Evolutionary conservation across 2,113 vertebrate genomes (phyloP).

Genomic region (Macquaria ambigua): DNA sequence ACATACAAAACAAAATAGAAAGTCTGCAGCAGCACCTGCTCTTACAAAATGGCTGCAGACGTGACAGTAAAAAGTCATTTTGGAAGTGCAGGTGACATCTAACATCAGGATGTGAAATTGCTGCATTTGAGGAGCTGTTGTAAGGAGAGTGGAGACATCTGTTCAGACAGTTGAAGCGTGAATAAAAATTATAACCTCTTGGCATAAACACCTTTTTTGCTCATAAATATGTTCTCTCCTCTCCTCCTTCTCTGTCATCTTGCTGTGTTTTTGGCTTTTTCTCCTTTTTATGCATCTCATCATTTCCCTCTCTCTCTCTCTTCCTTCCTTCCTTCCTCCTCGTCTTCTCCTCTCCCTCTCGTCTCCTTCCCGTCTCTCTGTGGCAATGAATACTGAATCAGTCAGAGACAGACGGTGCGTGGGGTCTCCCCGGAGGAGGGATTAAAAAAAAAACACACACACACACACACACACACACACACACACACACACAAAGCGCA

Average conservation of each 20-base stretch:
- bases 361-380: slow-evolving; percentile 38
- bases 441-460: slow-evolving; percentile 40
- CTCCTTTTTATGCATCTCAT: background rate
- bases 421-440: slow-evolving; percentile 67
- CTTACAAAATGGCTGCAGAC: slow-evolving; percentile 63
- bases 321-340: background rate
- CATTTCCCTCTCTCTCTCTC: background rate
- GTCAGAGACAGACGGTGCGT: slow-evolving; percentile 71
- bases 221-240: slow-evolving; percentile 1
- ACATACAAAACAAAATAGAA: slow-evolving; percentile 18
- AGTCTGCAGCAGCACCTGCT: slow-evolving; percentile 46
- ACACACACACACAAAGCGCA: slow-evolving; percentile 28
- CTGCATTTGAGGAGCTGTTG: background rate
- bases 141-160: slow-evolving; percentile 8
- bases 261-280: background rate
- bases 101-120: slow-evolving; percentile 1
- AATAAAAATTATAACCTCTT: slow-evolving; percentile 14
- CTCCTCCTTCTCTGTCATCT: background rate
- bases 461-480: slow-evolving; percentile 27
- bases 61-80: background rate
- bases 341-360: background rate
- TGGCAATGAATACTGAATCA: slow-evolving; percentile 61
- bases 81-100: background rate
- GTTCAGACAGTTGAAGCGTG: background rate
- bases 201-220: background rate